phyloP scores from a whole-genome alignment of 2,113 vertebrate genomes.

The Megaceryle maxima region DNA sequence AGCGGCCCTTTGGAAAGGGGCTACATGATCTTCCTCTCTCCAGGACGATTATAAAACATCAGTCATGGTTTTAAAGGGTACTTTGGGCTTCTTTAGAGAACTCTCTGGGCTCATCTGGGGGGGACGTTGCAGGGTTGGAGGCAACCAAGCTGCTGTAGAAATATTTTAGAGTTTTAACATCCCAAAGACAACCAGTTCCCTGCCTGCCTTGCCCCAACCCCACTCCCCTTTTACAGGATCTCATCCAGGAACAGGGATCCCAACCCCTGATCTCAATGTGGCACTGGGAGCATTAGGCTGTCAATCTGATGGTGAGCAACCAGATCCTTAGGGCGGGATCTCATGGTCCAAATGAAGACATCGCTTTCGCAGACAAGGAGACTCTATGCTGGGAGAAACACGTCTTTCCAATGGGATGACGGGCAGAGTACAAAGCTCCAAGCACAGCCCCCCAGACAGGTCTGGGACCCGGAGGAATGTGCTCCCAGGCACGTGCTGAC shows the following conservation, averaged over 20 bases:
- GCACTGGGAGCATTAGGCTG: neutral
- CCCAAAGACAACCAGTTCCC: neutral
- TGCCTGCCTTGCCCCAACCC: neutral
- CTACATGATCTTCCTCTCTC: neutral
- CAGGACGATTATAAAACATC: neutral
- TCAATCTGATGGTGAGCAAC: neutral
- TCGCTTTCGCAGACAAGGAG: neutral
- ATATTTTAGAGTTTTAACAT: neutral
- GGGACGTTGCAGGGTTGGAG: neutral
- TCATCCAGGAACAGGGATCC: neutral
- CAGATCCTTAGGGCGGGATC: neutral
- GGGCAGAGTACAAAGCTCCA: neutral
- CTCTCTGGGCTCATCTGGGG: neutral
- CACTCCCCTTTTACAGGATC: neutral
- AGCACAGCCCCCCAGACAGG: neutral
- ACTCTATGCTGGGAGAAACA: neutral
- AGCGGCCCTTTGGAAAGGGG: neutral
- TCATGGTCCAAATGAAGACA: neutral
- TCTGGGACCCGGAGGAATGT: neutral
- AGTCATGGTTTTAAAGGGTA: neutral
- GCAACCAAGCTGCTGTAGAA: neutral
- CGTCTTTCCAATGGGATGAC: neutral
- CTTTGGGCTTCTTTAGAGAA: neutral
- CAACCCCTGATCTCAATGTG: rapidly evolving
- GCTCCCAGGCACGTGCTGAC: neutral